A percentile compares a stretch with the other conserved stretches of the same genome.
phyloP scores from a whole-genome alignment of 2,888 invertebrate species.

The Torymus aiolomorphi region DNA sequence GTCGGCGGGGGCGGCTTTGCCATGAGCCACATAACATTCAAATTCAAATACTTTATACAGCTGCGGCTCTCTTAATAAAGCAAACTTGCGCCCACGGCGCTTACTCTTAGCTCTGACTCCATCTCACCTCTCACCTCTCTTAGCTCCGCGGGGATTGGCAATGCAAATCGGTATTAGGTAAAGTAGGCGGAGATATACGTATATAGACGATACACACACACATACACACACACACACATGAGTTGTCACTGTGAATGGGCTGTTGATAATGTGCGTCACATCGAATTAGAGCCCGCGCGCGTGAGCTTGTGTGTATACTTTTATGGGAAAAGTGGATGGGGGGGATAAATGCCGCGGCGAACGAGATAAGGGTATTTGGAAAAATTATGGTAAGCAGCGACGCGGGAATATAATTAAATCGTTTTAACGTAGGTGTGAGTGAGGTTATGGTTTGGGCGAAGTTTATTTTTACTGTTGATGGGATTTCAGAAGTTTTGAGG shows the following conservation, averaged over 20 bases:
- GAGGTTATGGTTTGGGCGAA: too few species aligned
- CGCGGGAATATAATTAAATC: too few species aligned
- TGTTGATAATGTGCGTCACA: conserved; percentile 41
- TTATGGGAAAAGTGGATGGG: not conserved
- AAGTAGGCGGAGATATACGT: conserved; percentile 29
- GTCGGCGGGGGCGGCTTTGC: not conserved
- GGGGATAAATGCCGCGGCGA: too few species aligned
- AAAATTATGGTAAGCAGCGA: too few species aligned
- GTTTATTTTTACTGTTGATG: too few species aligned
- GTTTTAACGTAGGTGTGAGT: too few species aligned
- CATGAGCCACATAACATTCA: conserved; percentile 53
- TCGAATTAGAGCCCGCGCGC: conserved; percentile 11
- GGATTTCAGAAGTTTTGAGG: too few species aligned
- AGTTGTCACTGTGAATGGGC: too few species aligned
- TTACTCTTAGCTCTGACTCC: not conserved
- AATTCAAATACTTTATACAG: conserved; percentile 52
- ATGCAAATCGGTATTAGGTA: conserved; percentile 53
- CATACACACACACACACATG: too few species aligned
- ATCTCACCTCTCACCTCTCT: conserved; percentile 1
- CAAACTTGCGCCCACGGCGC: conserved; percentile 26
- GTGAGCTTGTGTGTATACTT: conserved; percentile 5
- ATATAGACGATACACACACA: too few species aligned
- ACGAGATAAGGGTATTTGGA: too few species aligned
- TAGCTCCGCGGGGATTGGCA: conserved; percentile 34
- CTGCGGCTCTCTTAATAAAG: conserved; percentile 49